Conservation (phyloP, 2,113 vertebrate species). For the Pachypanchax playfairii region DNA sequence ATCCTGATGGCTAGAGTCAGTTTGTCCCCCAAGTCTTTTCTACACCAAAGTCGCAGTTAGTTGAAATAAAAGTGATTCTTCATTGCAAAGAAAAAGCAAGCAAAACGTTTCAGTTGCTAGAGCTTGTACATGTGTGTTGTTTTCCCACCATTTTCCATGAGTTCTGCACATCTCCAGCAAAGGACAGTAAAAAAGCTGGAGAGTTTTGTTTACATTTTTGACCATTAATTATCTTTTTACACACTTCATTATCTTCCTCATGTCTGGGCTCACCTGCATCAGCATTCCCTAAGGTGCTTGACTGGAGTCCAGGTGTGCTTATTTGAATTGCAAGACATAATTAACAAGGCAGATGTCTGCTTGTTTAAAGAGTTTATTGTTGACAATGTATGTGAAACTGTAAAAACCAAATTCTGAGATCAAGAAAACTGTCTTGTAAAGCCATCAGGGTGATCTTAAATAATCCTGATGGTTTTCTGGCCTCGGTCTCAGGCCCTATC, state of each 20-base stretch:
- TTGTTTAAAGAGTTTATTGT: neutral
- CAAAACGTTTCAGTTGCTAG: no score
- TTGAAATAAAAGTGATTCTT: no score
- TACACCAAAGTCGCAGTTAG: no score
- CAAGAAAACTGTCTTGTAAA: neutral
- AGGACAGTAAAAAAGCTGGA: neutral
- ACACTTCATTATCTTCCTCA: neutral
- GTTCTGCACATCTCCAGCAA: no score
- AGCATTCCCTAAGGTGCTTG: neutral
- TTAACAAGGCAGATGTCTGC: neutral
- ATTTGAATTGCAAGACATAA: neutral
- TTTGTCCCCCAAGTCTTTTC: no score
- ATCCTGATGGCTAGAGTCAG: no score
- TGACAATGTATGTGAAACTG: neutral
- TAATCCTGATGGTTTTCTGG: no score
- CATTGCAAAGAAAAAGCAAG: no score
- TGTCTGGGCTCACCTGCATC: neutral
- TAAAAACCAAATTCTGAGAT: neutral
- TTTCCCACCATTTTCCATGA: neutral
- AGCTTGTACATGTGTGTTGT: no score
- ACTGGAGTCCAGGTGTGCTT: constrained; percentile 6
- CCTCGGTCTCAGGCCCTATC: no score
- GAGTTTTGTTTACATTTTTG: neutral
- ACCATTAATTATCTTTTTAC: neutral
- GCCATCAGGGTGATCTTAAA: no score